Evolutionary conservation across 2,888 invertebrate species (phyloP).

Genomic region (Yponomeuta plumbellus): DNA sequence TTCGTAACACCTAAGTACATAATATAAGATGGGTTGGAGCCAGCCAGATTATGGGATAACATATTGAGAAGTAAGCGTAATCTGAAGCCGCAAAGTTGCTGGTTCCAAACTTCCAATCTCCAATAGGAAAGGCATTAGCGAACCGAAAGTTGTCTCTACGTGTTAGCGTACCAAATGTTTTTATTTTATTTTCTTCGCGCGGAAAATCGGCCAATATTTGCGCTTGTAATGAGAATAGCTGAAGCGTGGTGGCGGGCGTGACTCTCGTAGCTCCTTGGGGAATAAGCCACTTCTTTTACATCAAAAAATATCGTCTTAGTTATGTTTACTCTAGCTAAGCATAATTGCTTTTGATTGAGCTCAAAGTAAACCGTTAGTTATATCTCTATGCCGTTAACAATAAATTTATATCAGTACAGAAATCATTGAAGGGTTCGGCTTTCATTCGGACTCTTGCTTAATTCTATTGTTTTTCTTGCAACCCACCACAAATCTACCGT

Average conservation of each 20-base stretch:
- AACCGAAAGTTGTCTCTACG: background rate
- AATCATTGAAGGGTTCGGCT: too few relatives aligned
- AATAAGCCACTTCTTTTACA: conserved; percentile 30
- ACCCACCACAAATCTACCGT: too few relatives aligned
- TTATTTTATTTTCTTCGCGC: conserved; percentile 4
- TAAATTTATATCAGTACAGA: too few relatives aligned
- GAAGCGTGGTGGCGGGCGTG: conserved; percentile 27
- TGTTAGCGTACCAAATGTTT: background rate
- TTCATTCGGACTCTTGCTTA: too few relatives aligned
- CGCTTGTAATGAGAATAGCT: conserved; percentile 14
- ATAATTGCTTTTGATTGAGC: background rate
- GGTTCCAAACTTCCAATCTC: background rate
- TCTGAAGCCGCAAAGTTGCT: background rate
- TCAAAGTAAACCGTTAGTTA: background rate
- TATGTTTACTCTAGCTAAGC: conserved; percentile 36
- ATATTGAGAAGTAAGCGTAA: background rate
- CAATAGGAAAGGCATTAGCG: conserved; percentile 1
- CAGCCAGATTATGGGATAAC: background rate
- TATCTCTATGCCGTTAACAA: too few relatives aligned
- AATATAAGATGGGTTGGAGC: too few relatives aligned
- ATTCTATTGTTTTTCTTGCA: too few relatives aligned
- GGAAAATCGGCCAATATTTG: conserved; percentile 3
- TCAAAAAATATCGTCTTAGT: conserved; percentile 35
- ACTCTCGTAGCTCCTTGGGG: conserved; percentile 27
- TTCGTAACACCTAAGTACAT: too few relatives aligned